Conservation (phyloP, 2,113 vertebrate genomes). For the Chunga burmeisteri region DNA sequence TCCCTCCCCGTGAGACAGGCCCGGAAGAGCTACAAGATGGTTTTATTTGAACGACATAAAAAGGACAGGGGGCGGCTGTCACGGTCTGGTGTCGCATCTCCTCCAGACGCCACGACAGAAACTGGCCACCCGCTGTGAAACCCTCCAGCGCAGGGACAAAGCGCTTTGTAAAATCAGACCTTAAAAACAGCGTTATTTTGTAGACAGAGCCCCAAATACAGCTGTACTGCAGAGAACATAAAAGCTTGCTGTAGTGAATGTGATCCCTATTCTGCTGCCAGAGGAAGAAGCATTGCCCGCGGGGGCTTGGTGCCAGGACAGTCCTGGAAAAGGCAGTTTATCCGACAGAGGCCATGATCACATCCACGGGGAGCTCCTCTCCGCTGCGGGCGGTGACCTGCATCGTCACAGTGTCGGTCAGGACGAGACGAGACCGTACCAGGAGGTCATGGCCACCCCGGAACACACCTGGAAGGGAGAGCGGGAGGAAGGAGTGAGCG, state of each 20-base stretch:
- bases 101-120: neutral
- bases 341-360: slow-evolving; percentile 79
- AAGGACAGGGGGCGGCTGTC: neutral
- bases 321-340: neutral
- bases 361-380: slow-evolving; percentile 78
- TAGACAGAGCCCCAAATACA: neutral
- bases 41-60: neutral
- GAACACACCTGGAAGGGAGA: slow-evolving; percentile 73
- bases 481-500: rapidly evolving
- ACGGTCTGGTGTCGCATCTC: rapidly evolving
- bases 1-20: neutral
- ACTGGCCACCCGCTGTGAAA: neutral
- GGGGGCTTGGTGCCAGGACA: neutral
- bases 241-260: neutral
- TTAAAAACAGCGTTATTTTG: neutral
- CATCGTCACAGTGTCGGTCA: slow-evolving; percentile 82
- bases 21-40: neutral
- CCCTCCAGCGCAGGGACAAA: neutral
- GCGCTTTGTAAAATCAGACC: neutral
- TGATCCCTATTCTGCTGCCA: neutral
- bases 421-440: slow-evolving; percentile 75
- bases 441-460: slow-evolving; percentile 80
- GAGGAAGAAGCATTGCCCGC: neutral
- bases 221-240: neutral
- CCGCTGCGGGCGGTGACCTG: slow-evolving; percentile 79